Evolutionary conservation across 2,113 vertebrate genomes (phyloP), one percentile per base, ranked within the genome.

Genomic region (Ahaetulla prasina): DNA sequence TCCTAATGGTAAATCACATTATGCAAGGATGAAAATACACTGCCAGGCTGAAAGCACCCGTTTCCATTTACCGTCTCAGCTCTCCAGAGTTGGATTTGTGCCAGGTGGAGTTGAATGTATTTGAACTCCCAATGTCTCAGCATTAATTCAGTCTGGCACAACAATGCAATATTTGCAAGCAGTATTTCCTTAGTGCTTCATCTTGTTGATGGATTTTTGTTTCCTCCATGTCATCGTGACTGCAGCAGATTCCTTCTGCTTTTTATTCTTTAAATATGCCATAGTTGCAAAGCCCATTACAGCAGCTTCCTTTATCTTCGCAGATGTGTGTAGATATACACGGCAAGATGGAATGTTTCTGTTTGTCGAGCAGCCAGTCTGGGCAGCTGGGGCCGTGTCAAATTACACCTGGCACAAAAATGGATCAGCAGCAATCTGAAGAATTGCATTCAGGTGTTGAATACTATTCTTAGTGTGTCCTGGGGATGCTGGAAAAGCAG

Each of bases 391-490:
- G 89, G 94, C 54, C 49, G 89, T 93, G 95, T 97, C 90, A 53
- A 68, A 90, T 97, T 97, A 95, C 96, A 84, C 57, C 93, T 95
- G 96, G 96, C 94, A 96, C 92, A 92, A 93, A 96, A 96, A 94
- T 54, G 10, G 94, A 95, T 96, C 91, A 74, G 94, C 55, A 88
- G 90, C 92, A 89, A 95, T 95, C 94, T 96, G 96, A 97, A 95
- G 97, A 96, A 97, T 96, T 96, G 94, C 89, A 89, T 96, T 97
- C 97, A 98, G 97, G 96, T 98, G 96, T 95, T 95, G 90, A 86
- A 90, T 95, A 94, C 91, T 95, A 90, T 96, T 95, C 94, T 94
- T 91, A 91, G 91, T 93, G 89, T 92, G 93, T 57, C 57, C 5
- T 94, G n/a, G 80, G 53, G 47, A 55, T 55, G 54, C 50, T 35